phyloP scores from a whole-genome alignment of 2,888 invertebrate species.

The Drepanosiphum platanoidis region DNA sequence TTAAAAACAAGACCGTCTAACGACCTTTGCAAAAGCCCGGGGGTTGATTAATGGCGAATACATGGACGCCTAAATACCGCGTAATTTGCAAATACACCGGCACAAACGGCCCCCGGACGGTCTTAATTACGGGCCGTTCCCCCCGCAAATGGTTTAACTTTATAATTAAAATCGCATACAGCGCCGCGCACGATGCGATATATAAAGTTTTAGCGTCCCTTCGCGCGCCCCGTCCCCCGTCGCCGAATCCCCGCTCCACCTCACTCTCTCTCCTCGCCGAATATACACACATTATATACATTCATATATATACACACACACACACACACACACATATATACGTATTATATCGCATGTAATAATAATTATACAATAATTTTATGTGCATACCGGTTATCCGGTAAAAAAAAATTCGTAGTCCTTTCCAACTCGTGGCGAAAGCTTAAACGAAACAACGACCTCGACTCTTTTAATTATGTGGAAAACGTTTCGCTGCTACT shows the following conservation, averaged over 20 bases:
- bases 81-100: slow-evolving; percentile 65
- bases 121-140: slow-evolving; percentile 61
- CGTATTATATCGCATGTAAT: too few relatives aligned
- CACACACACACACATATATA: too few relatives aligned
- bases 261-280: too few relatives aligned
- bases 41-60: slow-evolving; percentile 67
- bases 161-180: slow-evolving; percentile 62
- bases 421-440: slow-evolving; percentile 11
- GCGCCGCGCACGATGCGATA: slow-evolving; percentile 52
- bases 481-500: slow-evolving; percentile 48
- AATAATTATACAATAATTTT: too few relatives aligned
- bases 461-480: slow-evolving; percentile 59
- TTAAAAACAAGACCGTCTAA: slow-evolving; percentile 62
- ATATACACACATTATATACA: not conserved
- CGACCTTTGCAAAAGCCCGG: slow-evolving; percentile 63
- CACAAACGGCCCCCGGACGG: slow-evolving; percentile 62
- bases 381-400: too few relatives aligned
- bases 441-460: slow-evolving; percentile 47
- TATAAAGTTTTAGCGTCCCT: slow-evolving; percentile 53
- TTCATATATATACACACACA: not conserved
- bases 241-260: too few relatives aligned
- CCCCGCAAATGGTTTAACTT: slow-evolving; percentile 60
- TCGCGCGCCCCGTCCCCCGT: not conserved
- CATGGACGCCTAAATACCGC: slow-evolving; percentile 65
- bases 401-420: slow-evolving; percentile 27